Conservation (phyloP, 2,888 invertebrate species). For the Hydrotaea diabolus region DNA sequence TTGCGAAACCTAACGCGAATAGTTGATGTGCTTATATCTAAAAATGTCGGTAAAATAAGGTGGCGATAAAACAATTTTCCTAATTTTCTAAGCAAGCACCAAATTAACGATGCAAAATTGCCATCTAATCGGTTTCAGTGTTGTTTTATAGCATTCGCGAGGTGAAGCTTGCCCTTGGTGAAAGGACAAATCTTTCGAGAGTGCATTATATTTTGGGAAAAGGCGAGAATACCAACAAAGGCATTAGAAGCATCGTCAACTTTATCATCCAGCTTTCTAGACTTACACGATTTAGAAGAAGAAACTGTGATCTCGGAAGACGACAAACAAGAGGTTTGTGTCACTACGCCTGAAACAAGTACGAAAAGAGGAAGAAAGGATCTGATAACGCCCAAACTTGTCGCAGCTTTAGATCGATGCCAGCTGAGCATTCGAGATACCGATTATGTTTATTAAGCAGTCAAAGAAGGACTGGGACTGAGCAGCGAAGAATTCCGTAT, state of each 20-base stretch:
- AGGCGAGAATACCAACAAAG: no score
- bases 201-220: no score
- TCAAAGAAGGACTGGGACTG: neutral
- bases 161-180: no score
- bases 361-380: neutral
- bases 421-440: neutral
- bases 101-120: no score
- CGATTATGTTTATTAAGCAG: neutral
- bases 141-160: no score
- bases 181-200: no score
- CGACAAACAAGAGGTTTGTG: neutral
- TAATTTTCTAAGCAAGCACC: no score
- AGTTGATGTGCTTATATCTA: no score
- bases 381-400: neutral
- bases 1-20: no score
- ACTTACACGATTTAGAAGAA: neutral
- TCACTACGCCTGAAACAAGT: neutral
- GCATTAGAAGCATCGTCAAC: neutral
- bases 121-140: no score
- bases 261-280: neutral
- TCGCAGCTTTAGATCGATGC: constrained; percentile 11
- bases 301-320: neutral
- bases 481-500: neutral
- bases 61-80: no score
- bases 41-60: no score